phyloP scores from a whole-genome alignment of 2,113 vertebrate species.

The Sylvietta virens region DNA sequence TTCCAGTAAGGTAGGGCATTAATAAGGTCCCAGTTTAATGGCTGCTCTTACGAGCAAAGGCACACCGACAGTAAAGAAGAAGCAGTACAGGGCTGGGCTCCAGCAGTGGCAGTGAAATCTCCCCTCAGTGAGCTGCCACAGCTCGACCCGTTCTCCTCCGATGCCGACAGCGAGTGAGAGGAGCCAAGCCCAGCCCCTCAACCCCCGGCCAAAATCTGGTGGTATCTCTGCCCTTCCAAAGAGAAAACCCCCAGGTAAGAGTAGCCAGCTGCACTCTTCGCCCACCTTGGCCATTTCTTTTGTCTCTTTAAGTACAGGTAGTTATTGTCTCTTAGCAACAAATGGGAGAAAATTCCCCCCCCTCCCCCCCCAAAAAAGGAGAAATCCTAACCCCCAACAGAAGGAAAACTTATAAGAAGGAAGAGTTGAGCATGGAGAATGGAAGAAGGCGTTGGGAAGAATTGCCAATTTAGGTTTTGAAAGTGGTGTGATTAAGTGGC shows the following conservation, averaged over 20 bases:
- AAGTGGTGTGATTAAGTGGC: not conserved
- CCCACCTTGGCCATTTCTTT: not conserved
- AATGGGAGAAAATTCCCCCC: not conserved
- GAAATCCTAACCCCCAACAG: too few species aligned
- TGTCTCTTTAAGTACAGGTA: not conserved
- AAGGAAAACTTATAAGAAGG: not conserved
- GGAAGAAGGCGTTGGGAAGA: not conserved
- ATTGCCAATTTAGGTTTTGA: not conserved
- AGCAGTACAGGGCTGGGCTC: not conserved
- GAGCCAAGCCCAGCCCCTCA: not conserved
- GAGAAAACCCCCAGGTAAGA: not conserved
- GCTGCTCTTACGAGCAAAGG: not conserved
- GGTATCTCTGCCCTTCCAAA: not conserved
- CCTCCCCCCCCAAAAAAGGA: too few species aligned
- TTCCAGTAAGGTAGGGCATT: not conserved
- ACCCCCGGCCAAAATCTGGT: fast-evolving
- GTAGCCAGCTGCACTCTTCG: not conserved
- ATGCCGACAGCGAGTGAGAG: fast-evolving
- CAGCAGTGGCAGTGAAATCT: fast-evolving
- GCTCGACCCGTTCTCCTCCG: fast-evolving
- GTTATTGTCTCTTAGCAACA: not conserved
- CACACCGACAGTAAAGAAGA: not conserved
- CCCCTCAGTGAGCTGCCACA: fast-evolving
- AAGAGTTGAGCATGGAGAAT: not conserved
- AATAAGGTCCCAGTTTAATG: not conserved